Evolutionary conservation across 2,113 vertebrate species (phyloP).

Genomic region (Phylloscopus trochiloides): DNA sequence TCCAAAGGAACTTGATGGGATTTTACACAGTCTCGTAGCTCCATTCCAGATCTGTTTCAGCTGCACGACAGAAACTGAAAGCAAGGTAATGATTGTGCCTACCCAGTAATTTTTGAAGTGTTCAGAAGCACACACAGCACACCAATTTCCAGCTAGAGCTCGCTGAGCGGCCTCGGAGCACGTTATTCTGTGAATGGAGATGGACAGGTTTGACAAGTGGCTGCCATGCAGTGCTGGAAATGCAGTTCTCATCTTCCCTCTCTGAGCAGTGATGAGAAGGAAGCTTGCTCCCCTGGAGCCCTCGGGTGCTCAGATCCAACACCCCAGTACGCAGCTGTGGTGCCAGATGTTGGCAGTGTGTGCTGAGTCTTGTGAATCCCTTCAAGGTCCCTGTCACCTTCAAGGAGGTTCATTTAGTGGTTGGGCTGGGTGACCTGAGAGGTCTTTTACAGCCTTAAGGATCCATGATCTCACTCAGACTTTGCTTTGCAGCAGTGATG

Average conservation of each 20-base stretch:
- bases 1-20: background rate
- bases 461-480: background rate
- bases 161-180: background rate
- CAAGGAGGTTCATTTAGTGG: too few species aligned
- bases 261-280: background rate
- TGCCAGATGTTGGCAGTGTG: background rate
- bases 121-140: background rate
- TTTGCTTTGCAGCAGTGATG: background rate
- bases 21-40: background rate
- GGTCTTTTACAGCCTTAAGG: background rate
- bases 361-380: background rate
- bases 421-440: fast-evolving
- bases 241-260: background rate
- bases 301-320: fast-evolving
- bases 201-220: background rate
- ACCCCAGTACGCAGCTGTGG: fast-evolving
- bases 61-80: background rate
- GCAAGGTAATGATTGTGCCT: background rate
- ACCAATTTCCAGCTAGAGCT: background rate
- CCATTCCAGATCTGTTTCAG: background rate
- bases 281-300: background rate
- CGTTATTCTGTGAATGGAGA: background rate
- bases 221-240: background rate
- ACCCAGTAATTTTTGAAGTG: background rate
- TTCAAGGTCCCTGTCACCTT: background rate